phyloP scores from a whole-genome alignment of 2,113 vertebrate genomes.

The Melierax canorus region DNA sequence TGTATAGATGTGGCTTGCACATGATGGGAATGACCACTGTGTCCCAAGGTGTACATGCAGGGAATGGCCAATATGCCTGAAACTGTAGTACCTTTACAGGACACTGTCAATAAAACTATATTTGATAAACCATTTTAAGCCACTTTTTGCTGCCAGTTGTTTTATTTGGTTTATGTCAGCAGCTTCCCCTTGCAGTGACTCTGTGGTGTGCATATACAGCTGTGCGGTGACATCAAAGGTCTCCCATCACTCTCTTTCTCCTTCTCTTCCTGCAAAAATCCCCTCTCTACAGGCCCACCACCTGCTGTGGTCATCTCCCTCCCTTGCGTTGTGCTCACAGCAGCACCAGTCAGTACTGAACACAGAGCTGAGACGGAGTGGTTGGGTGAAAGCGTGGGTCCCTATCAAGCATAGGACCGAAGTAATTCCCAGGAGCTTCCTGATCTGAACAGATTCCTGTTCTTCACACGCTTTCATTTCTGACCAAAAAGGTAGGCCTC shows the following conservation, averaged over 20 bases:
- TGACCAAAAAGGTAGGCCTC: neutral
- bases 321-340: neutral
- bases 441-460: neutral
- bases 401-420: neutral
- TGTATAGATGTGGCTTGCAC: neutral
- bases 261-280: neutral
- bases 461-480: neutral
- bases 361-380: neutral
- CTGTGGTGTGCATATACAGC: neutral
- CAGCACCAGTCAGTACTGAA: neutral
- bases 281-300: neutral
- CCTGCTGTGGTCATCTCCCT: accelerated
- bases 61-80: neutral
- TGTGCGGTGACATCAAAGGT: neutral
- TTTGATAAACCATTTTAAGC: neutral
- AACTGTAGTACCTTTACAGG: neutral
- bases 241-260: neutral
- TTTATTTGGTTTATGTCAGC: neutral
- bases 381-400: neutral
- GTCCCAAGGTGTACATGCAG: neutral
- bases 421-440: neutral
- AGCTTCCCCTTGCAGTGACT: neutral
- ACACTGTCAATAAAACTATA: neutral
- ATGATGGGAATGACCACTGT: neutral
- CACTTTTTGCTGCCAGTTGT: neutral